Base-by-base conservation (phyloP, 2,797 vertebrate species). In the Coccyzus lansbergi region DNA sequence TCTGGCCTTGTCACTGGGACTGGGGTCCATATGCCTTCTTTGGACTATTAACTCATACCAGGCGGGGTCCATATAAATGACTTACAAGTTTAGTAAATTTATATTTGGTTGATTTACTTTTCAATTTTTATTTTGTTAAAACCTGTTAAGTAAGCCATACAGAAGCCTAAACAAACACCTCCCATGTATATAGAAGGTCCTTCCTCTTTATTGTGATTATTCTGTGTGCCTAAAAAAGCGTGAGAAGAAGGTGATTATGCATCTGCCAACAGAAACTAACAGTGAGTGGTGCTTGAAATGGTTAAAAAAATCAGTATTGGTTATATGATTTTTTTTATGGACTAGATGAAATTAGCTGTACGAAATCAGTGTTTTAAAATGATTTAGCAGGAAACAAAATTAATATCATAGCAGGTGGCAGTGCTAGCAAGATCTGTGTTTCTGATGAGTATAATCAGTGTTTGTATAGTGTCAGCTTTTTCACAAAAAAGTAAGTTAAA, bases 391-490 rank as follows among this genome's bases (percentile, higher is more conserved):
- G 34, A 89, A 94, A 86, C 56, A 90, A 91, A 63, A 84, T 81
- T 55, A 72, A 24, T 56, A 59, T 78, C 56, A 95, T 96, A 97
- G 96, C 82, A 97, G 97, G 77, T 97, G 97, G 97, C 97, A 96
- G 91, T 96, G 80, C 59, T 85, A 75, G 63, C 86, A 96, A 96
- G 94, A 69, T 9, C 60, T 95, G 36, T 69, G 51, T 42, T 67
- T 85, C 92, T 77, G 33, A 20, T 67, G 8, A 51, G 12, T 3
- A 3, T 42, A 5, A 33, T 20, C 59, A 10, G 17, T 67, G 49
- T 60, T 90, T 18, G 2, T 28, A n/a, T 15, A 26, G 4, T 17
- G 36, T 70, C 42, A 42, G 42, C 58, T 93, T 65, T 94, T 62
- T n/a, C 64, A 71, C 33, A 18, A 68, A 69, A 16, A 53, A 4